These are phyloP conservation scores for Sinopyrophorus schimmeli DNA, from an alignment of 2,888 invertebrate genomes.

Conservation along the genomic window DNA sequence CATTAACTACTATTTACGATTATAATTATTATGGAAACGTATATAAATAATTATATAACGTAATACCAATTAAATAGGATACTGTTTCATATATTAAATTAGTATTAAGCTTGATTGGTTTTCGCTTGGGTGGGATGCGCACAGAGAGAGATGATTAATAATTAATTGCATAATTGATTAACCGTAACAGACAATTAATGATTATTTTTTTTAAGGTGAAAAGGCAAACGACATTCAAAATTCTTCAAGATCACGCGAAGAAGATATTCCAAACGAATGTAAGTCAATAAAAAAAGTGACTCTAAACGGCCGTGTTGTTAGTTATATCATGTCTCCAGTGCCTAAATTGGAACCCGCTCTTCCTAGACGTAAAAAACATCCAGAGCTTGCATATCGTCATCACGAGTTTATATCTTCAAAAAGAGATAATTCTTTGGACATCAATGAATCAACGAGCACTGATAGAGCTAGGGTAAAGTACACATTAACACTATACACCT, in stretches of 20 bases:
- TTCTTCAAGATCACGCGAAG: conserved; percentile 46
- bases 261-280: conserved; percentile 50
- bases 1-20: too few species aligned
- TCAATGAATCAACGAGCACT: conserved; percentile 60
- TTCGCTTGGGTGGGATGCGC: too few species aligned
- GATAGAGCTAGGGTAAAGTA: conserved; percentile 69
- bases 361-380: conserved; percentile 87
- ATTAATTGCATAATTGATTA: too few species aligned
- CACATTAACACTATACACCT: conserved; percentile 20
- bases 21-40: too few species aligned
- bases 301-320: conserved; percentile 40
- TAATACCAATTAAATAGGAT: too few species aligned
- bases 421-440: conserved; percentile 62
- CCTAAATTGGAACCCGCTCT: conserved; percentile 78
- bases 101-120: too few species aligned
- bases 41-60: too few species aligned
- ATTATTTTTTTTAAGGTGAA: conserved; percentile 45
- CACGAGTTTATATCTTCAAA: conserved; percentile 76
- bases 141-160: too few species aligned
- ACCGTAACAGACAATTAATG: too few species aligned
- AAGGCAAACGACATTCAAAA: conserved; percentile 45
- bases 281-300: conserved; percentile 43
- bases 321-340: conserved; percentile 47
- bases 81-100: too few species aligned
- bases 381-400: conserved; percentile 84